Evolutionary conservation across 2,113 vertebrate genomes (phyloP), one percentile per base, ranked within the genome.

Genomic region (Lepisosteus osseus): DNA sequence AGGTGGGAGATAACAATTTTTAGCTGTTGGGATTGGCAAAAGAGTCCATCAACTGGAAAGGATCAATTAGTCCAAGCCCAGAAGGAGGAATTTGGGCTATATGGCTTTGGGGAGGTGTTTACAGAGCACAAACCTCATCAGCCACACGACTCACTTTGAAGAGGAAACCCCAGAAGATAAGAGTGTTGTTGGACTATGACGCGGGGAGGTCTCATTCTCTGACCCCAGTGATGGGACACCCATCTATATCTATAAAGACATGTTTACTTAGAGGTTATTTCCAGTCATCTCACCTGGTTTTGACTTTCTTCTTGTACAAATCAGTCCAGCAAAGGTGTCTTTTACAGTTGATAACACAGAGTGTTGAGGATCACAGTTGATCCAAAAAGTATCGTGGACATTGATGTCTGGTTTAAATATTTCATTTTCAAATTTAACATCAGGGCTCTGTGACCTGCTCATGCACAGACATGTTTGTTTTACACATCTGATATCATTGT

Each of bases 251-350:
- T 89, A 89, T 82, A 89, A 89, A 56, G 83, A 88, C 41, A n/a
- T 63, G 15, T 61, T 89, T 72, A 71, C 70, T 0, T 86, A 87
- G 78, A 78, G 9, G 13, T 79, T 89, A 4, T 87, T 81, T 29
- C 89, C 87, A 0, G 89, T 89, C 74, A 84, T 90, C 75, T 89
- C 86, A 86, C 83, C 86, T 64, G 85, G 86, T 0, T 87, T 85
- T 78, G 68, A 29, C 29, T 29, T 76, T 62, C 75, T 71, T 72
- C 85, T 87, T 17, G 42, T 90, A 62, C 78, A 42, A 0, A 65
- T 89, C 3, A 72, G 80, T n/a, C 83, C 87, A 0, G 29, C 67
- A n/a, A 72, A 80, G n/a, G 64, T 86, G 43, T 74, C 64, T 3
- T 13, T 90, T 1, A 6, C 47, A 51, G 5, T 6, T 5, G 5